Evolutionary conservation across 2,888 invertebrate genomes (phyloP).

Genomic region (Ctenicera cuprea): DNA sequence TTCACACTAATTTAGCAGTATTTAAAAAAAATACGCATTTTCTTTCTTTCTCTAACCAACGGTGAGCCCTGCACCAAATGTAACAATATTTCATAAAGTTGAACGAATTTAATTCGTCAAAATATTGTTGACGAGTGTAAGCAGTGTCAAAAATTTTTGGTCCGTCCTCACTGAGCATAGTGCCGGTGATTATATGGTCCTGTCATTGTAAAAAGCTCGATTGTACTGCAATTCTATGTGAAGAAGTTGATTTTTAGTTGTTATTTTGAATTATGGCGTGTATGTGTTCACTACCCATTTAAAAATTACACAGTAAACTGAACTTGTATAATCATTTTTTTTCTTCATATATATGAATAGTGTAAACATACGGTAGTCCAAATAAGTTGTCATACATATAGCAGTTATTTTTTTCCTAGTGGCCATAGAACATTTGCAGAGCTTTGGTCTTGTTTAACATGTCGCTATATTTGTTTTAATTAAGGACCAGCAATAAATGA

Average conservation of each 20-base stretch:
- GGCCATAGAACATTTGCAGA: no score
- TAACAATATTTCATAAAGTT: conserved; percentile 19
- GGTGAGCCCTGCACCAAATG: conserved; percentile 1
- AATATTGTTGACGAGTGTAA: conserved; percentile 28
- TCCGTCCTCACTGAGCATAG: conserved; percentile 56
- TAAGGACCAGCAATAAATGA: no score
- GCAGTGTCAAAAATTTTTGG: conserved; percentile 56
- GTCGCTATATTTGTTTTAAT: no score
- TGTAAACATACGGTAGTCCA: neutral
- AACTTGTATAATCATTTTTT: neutral
- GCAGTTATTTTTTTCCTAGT: no score
- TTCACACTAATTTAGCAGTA: conserved; percentile 39
- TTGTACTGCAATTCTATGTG: neutral
- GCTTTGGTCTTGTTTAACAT: no score
- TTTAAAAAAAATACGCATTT: neutral
- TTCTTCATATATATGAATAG: neutral
- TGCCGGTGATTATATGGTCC: conserved; percentile 55
- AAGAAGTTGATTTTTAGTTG: neutral
- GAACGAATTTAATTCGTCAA: conserved; percentile 22
- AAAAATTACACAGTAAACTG: conserved; percentile 1
- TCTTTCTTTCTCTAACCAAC: conserved; percentile 13
- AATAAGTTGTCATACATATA: conserved; percentile 1
- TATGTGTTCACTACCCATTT: conserved; percentile 1
- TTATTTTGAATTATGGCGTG: conserved; percentile 1
- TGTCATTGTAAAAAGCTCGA: conserved; percentile 37